Percentiles rank a stretch among this genome's conserved stretches.
phyloP scores from a whole-genome alignment of 2,888 invertebrate species.

The Ormia ochracea region DNA sequence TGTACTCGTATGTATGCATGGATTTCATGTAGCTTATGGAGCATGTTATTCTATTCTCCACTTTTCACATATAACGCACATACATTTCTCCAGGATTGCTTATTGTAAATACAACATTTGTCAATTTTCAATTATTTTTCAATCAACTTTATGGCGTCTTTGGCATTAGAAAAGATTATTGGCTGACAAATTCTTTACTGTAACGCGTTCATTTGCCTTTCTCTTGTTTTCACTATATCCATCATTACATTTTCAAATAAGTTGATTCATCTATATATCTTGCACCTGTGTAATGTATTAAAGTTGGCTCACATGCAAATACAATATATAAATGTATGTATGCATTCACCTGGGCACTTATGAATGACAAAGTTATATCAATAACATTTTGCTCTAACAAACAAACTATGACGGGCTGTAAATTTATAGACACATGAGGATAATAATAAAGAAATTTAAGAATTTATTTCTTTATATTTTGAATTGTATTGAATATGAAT shows the following conservation, averaged over 20 bases:
- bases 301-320: no score
- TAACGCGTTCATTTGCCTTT: conserved; percentile 37
- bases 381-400: no score
- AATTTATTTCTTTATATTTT: no score
- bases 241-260: conserved; percentile 8
- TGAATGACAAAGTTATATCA: no score
- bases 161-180: conserved; percentile 50
- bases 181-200: conserved; percentile 46
- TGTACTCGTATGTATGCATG: background rate
- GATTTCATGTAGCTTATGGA: background rate
- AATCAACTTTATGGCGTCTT: conserved; percentile 55
- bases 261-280: conserved; percentile 41
- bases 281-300: conserved; percentile 38
- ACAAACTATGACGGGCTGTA: no score
- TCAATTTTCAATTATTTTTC: conserved; percentile 58
- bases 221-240: background rate
- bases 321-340: no score
- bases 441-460: no score
- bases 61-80: no score
- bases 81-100: conserved; percentile 16
- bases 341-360: no score
- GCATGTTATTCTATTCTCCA: background rate
- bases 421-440: no score
- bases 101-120: conserved; percentile 31
- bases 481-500: no score